Percentiles rank a stretch among this genome's conserved stretches.
phyloP scores from a whole-genome alignment of 2,888 invertebrate genomes.

The Chrysomela aeneicollis region DNA sequence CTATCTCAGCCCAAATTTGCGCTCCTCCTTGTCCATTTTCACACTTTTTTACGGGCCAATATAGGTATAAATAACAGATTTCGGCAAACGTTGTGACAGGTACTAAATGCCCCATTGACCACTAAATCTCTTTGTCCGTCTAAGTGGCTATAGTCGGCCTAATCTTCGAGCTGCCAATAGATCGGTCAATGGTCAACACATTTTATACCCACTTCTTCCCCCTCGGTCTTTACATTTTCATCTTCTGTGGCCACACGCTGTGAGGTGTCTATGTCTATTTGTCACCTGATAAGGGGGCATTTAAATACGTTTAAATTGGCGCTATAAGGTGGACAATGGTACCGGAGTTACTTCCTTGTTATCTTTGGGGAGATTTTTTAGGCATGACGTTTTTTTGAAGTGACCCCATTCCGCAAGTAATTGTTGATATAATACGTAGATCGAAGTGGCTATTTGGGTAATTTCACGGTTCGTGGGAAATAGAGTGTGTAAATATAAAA shows the following conservation, averaged over 20 bases:
- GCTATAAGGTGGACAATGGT: slow-evolving; percentile 33
- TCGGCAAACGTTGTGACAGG: slow-evolving; percentile 38
- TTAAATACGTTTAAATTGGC: slow-evolving; percentile 39
- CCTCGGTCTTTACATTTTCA: slow-evolving; percentile 29
- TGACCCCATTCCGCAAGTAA: slow-evolving; percentile 25
- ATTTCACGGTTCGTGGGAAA: slow-evolving; percentile 40
- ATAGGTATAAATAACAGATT: slow-evolving; percentile 28
- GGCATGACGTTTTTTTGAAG: slow-evolving; percentile 20
- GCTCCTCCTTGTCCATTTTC: slow-evolving; percentile 21
- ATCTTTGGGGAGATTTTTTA: slow-evolving; percentile 26
- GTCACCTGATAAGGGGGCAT: slow-evolving; percentile 40
- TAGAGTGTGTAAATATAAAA: neutral
- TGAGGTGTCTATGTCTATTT: slow-evolving; percentile 41
- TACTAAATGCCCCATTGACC: slow-evolving; percentile 37
- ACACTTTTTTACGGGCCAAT: slow-evolving; percentile 33
- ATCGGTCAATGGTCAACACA: slow-evolving; percentile 28
- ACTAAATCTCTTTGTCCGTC: slow-evolving; percentile 35
- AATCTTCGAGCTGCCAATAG: slow-evolving; percentile 34
- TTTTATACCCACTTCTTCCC: slow-evolving; percentile 30
- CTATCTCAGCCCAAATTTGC: neutral
- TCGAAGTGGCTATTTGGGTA: slow-evolving; percentile 20
- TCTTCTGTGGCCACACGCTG: slow-evolving; percentile 40
- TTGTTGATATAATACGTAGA: slow-evolving; percentile 23
- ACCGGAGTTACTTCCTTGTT: slow-evolving; percentile 26
- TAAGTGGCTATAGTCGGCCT: slow-evolving; percentile 32